These are phyloP conservation scores for Istiophorus platypterus DNA, from an alignment of 2,113 vertebrate species.

Conservation along the genomic window DNA sequence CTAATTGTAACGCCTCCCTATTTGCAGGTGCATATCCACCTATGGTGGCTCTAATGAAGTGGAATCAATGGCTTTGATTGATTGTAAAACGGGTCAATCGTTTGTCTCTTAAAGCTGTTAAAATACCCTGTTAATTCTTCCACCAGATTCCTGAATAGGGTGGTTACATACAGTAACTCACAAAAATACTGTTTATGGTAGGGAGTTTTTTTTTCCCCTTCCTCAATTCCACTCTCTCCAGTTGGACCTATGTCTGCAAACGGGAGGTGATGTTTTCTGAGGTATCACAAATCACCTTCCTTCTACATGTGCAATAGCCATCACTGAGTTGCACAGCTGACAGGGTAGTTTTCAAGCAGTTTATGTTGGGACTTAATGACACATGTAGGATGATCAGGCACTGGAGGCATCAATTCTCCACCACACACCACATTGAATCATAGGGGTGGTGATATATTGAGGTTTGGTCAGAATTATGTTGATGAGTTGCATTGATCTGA, in stretches of 20 bases:
- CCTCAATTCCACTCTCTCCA: neutral
- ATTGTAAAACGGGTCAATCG: neutral
- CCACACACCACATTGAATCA: constrained; percentile 17
- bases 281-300: neutral
- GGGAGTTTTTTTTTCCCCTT: too few relatives aligned
- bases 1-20: neutral
- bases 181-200: too few relatives aligned
- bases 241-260: neutral
- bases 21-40: neutral
- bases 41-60: neutral
- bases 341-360: constrained; percentile 5
- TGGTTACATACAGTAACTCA: neutral
- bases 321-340: constrained; percentile 21
- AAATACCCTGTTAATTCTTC: neutral
- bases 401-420: constrained; percentile 8
- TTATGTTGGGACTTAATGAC: constrained; percentile 24
- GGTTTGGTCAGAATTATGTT: neutral
- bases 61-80: neutral
- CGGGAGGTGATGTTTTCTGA: neutral
- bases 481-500: neutral
- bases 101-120: neutral
- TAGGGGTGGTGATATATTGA: constrained; percentile 18
- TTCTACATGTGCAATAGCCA: neutral
- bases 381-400: neutral
- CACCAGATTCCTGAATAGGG: neutral